phyloP scores from a whole-genome alignment of 92 coral and sea anemone genomes.

The Porites evermanni region DNA sequence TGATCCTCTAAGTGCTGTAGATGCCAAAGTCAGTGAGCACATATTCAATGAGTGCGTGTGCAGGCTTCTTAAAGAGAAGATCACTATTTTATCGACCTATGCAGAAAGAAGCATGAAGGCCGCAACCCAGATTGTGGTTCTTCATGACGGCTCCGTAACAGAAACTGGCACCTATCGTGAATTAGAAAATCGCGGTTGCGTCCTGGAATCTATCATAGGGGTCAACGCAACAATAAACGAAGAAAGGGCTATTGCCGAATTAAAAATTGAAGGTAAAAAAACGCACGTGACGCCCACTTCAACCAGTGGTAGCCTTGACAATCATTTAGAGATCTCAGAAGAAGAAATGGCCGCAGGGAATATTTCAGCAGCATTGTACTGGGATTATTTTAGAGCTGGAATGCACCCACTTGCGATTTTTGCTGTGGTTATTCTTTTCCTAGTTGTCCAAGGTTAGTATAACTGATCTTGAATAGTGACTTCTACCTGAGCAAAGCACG shows the following conservation, averaged over 20 bases:
- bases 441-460: constrained; percentile 45
- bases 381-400: constrained; percentile 54
- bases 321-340: constrained; percentile 17
- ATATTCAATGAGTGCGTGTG: constrained; percentile 15
- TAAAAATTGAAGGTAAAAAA: neutral
- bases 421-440: constrained; percentile 11
- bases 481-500: neutral
- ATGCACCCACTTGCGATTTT: constrained; percentile 10
- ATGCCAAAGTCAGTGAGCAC: constrained; percentile 33
- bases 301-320: neutral
- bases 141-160: neutral
- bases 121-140: constrained; percentile 24
- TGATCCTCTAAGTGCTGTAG: constrained; percentile 28
- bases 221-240: neutral
- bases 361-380: constrained; percentile 37
- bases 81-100: constrained; percentile 1
- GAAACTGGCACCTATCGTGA: constrained; percentile 5
- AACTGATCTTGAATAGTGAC: neutral
- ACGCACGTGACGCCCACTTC: neutral
- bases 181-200: neutral
- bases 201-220: neutral
- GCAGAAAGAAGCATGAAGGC: neutral
- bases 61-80: constrained; percentile 5
- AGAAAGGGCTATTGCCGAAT: neutral
- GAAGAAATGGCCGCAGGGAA: constrained; percentile 52